phyloP scores from a whole-genome alignment of 2,113 vertebrate genomes.

The Odobenus rosmarus region DNA sequence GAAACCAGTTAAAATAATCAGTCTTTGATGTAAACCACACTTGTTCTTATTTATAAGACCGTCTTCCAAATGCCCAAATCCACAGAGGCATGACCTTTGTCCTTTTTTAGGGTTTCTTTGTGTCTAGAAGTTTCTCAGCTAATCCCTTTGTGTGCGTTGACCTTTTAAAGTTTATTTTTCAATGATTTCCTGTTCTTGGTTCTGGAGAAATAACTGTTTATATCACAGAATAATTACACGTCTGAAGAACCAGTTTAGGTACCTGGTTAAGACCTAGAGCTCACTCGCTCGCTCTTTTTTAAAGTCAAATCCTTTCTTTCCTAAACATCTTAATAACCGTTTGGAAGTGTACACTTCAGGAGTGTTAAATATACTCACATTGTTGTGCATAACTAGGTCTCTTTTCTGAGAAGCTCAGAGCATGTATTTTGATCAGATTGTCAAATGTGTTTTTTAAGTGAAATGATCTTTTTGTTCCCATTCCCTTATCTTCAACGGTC shows the following conservation, averaged over 20 bases:
- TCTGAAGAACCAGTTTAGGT: background rate
- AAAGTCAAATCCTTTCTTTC: background rate
- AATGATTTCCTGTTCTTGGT: background rate
- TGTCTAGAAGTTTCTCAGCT: background rate
- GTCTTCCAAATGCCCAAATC: background rate
- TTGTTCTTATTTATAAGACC: background rate
- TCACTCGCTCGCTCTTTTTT: background rate
- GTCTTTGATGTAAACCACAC: background rate
- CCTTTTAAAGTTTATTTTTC: background rate
- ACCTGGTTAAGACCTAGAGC: background rate
- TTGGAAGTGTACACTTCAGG: background rate
- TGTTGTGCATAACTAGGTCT: background rate
- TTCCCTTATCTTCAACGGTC: background rate
- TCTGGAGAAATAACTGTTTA: background rate
- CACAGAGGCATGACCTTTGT: background rate
- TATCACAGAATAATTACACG: background rate
- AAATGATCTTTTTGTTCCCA: background rate
- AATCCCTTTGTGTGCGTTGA: background rate
- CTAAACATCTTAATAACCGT: background rate
- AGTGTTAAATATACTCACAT: background rate
- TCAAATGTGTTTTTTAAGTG: background rate
- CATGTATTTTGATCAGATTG: background rate
- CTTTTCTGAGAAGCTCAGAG: background rate
- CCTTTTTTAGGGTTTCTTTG: conserved; percentile 12
- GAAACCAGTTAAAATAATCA: background rate